Evolutionary conservation across 2,797 vertebrate genomes (phyloP).

Genomic region (Thalassophryne amazonica): DNA sequence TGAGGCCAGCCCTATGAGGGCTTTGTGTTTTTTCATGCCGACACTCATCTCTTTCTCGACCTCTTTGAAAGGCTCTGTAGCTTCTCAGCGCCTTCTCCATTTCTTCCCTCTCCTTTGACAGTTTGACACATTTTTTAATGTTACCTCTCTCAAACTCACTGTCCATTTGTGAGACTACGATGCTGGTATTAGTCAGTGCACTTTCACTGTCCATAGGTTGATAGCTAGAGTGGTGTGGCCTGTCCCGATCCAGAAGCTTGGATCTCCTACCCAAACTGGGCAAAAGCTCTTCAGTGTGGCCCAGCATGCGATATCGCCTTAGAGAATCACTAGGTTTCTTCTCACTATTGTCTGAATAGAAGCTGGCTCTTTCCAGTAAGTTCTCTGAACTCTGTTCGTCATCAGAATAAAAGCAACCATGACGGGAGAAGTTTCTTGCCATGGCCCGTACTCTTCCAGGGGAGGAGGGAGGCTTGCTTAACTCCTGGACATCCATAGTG

Average conservation of each 20-base stretch:
- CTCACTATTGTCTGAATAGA: constrained; percentile 79
- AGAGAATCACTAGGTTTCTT: constrained; percentile 62
- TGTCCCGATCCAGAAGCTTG: constrained; percentile 52
- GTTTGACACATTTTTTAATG: constrained; percentile 67
- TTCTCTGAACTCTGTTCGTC: constrained; percentile 75
- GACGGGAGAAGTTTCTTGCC: constrained; percentile 78
- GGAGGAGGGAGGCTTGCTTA: constrained; percentile 64
- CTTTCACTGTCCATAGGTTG: constrained; percentile 53
- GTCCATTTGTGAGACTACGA: constrained; percentile 66
- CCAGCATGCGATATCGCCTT: constrained; percentile 40
- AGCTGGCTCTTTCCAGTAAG: constrained; percentile 74
- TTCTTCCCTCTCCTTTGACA: constrained; percentile 74
- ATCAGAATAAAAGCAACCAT: constrained; percentile 80
- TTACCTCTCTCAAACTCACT: constrained; percentile 60
- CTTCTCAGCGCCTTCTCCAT: constrained; percentile 72
- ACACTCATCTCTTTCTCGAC: constrained; percentile 24
- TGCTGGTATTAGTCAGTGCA: constrained; percentile 63
- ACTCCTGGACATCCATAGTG: constrained; percentile 59
- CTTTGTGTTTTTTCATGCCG: constrained; percentile 36
- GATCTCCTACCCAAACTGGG: constrained; percentile 57
- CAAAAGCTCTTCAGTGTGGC: constrained; percentile 59
- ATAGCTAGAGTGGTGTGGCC: constrained; percentile 39
- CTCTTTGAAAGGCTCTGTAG: constrained; percentile 52
- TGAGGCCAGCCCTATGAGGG: constrained; percentile 34
- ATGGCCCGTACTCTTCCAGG: constrained; percentile 75